A percentile compares a stretch with the other conserved stretches of the same genome.
Conservation (phyloP, 1,140 invertebrate genomes). For the Aradophagus sp. region DNA sequence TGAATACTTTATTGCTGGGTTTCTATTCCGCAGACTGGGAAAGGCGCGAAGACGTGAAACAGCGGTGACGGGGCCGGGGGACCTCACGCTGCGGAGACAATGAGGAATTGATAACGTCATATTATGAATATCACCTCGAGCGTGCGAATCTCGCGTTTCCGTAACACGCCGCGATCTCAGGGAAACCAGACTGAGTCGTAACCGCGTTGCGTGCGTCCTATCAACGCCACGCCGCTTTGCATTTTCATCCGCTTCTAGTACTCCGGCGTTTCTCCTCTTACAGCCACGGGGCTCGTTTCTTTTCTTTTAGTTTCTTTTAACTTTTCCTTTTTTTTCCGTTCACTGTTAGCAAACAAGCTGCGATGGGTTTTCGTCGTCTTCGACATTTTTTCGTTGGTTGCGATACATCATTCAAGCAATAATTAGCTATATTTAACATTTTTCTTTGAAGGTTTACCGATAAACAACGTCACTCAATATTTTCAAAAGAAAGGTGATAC, state of each 20-base stretch:
- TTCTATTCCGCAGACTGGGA: conserved; percentile 53
- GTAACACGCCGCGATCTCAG: conserved; percentile 58
- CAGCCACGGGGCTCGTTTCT: conserved; percentile 1
- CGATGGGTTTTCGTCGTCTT: too few relatives aligned
- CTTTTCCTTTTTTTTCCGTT: too few relatives aligned
- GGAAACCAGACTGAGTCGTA: conserved; percentile 60
- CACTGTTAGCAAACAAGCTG: too few relatives aligned
- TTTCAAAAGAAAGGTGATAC: too few relatives aligned
- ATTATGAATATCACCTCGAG: conserved; percentile 72
- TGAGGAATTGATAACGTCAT: conserved; percentile 69
- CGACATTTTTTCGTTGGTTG: too few relatives aligned
- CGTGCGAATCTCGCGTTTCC: conserved; percentile 71
- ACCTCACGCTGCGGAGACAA: conserved; percentile 61
- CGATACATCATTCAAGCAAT: too few relatives aligned
- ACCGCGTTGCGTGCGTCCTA: conserved; percentile 61
- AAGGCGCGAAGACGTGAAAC: conserved; percentile 41
- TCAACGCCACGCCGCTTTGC: conserved; percentile 46
- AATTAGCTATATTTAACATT: too few relatives aligned
- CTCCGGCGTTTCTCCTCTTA: conserved; percentile 12
- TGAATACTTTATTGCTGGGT: conserved; percentile 55
- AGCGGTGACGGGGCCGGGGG: conserved; percentile 17
- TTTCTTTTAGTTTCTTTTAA: too few relatives aligned
- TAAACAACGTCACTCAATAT: too few relatives aligned
- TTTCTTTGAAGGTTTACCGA: too few relatives aligned
- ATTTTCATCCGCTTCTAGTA: conserved; percentile 57